Base-by-base conservation (phyloP, 2,888 invertebrate species). In the Nematopogon swammerdamellus region DNA sequence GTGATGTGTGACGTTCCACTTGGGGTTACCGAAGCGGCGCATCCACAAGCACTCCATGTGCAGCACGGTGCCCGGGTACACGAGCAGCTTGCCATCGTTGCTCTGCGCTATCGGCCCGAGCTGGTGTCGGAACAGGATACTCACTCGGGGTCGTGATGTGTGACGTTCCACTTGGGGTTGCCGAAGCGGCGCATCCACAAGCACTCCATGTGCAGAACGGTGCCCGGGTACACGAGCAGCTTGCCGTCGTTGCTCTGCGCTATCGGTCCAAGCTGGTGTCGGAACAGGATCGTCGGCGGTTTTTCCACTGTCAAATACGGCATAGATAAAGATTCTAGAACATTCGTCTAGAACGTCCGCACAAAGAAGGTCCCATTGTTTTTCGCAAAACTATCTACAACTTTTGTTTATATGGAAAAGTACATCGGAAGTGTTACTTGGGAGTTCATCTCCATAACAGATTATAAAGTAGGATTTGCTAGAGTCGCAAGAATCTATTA, bases 21-120 rank as follows among this genome's bases (percentile, higher is more conserved):
- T 90, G 0, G 93, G 93, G 59, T 89, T 87, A 0, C 93, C 93
- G 63, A 92, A 92, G 51, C 91, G 81, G 52, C 92, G 75, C 75
- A 92, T 90, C 92, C 92, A 93, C 10, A 93, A 79, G 58, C 93
- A 93, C 66, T 93, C 93, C 89, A 93, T 91, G 62, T 93, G 92
- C 29, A 93, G 74, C 17, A 89, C 87, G 0, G 92, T 89, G 0
- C 92, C 92, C 0, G 93, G 92, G 68, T 91, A 92, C 0, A 93
- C 91, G 51, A 93, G 86, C 46, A 93, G 76, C 56, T 89, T 89
- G 1, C 93, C 93, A 59, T 92, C 91, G 57, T 91, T 92, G 45
- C 89, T 91, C 69, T 93, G 92, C 1, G 92, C 91, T 49, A 93
- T 92, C 0, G 92, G 92, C 0, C 92, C 93, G 43, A 87, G 80